These are phyloP conservation scores for Homarus gammarus DNA, from an alignment of 2,888 invertebrate genomes.

Conservation along the genomic window DNA sequence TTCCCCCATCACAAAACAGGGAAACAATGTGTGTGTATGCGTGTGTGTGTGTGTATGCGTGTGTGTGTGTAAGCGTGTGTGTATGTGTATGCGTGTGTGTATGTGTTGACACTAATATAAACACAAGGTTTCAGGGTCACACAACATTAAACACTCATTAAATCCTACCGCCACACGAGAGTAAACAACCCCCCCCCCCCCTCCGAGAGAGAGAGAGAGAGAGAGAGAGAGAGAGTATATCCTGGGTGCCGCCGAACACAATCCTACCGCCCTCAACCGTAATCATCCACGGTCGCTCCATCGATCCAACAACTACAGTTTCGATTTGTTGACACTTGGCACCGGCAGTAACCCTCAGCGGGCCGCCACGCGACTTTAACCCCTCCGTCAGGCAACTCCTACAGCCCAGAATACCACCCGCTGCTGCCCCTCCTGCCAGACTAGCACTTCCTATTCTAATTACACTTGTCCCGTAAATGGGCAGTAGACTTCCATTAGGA, in stretches of 20 bases:
- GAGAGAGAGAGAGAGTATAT: too few species aligned
- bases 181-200: slow-evolving; percentile 18
- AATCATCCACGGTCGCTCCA: slow-evolving; percentile 23
- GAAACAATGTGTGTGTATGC: too few species aligned
- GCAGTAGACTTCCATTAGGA: slow-evolving; percentile 49
- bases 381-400: neutral
- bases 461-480: slow-evolving; percentile 50
- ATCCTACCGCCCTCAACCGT: slow-evolving; percentile 8
- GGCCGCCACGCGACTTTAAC: slow-evolving; percentile 8
- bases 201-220: too few species aligned
- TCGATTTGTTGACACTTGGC: slow-evolving; percentile 65
- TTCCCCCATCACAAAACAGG: too few species aligned
- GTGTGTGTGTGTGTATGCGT: neutral
- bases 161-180: neutral
- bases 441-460: slow-evolving; percentile 42
- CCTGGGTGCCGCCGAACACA: slow-evolving; percentile 19
- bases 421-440: neutral
- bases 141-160: neutral
- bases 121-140: neutral
- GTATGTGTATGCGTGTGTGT: slow-evolving; percentile 27
- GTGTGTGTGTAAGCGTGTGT: slow-evolving; percentile 26
- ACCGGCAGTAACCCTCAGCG: slow-evolving; percentile 16
- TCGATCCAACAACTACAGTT: slow-evolving; percentile 63
- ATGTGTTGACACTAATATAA: neutral
- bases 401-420: neutral